These are phyloP conservation scores for Galeopsomyia nigrocyanea DNA, from an alignment of 2,888 invertebrate species.

Conservation along the genomic window DNA sequence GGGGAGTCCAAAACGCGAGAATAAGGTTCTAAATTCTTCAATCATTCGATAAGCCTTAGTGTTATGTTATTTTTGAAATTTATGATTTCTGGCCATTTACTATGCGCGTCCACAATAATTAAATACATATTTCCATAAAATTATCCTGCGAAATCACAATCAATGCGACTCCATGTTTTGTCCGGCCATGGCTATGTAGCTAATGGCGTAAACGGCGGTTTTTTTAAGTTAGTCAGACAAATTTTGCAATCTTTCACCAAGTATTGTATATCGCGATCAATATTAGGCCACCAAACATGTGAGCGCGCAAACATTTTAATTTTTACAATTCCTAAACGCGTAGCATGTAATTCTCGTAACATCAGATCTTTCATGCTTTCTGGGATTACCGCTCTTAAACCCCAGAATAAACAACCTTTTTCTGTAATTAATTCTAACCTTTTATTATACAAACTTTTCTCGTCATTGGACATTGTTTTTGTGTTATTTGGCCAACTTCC, in stretches of 20 bases:
- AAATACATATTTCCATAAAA: conserved; percentile 38
- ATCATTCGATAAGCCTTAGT: no score
- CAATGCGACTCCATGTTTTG: conserved; percentile 30
- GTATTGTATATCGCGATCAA: conserved; percentile 45
- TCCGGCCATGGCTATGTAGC: conserved; percentile 40
- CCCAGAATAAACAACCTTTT: conserved; percentile 43
- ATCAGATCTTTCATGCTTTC: conserved; percentile 21
- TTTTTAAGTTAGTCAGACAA: conserved; percentile 43
- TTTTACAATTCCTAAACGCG: conserved; percentile 48
- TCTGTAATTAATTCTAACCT: conserved; percentile 29
- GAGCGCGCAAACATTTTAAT: conserved; percentile 48
- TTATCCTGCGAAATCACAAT: conserved; percentile 37
- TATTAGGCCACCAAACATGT: conserved; percentile 32
- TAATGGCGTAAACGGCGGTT: conserved; percentile 41
- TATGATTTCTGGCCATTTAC: conserved; percentile 42
- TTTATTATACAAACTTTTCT: conserved; percentile 48
- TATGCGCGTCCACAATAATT: conserved; percentile 36
- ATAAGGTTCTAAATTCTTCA: no score
- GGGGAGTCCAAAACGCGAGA: no score
- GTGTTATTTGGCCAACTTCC: conserved; percentile 18
- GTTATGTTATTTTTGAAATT: background rate
- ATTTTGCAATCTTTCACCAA: conserved; percentile 39
- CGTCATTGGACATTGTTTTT: no score
- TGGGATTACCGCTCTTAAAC: conserved; percentile 35
- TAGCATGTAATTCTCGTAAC: conserved; percentile 37